Base-by-base conservation (phyloP, 2,888 invertebrate species). In the Aporophyla lueneburgensis region DNA sequence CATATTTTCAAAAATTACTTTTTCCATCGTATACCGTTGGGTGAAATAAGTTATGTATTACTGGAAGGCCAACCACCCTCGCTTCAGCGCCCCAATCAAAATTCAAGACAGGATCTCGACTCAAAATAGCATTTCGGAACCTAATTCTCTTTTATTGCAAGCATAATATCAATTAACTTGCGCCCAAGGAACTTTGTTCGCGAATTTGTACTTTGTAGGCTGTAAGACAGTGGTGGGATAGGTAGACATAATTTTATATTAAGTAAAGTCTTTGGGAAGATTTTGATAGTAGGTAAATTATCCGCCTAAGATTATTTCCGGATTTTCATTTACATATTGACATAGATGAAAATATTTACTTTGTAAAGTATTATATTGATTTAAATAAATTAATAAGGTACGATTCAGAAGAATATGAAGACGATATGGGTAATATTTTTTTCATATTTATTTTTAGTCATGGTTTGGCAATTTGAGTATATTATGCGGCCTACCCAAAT, bases 141-240 rank as follows among this genome's bases (percentile, higher is more conserved):
- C 87, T 90, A 90, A 92, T 92, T 90, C 86, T 79, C 87, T 91
- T 92, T 91, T 90, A 90, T 91, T 90, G 89, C 88, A 87, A 88
- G 88, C 83, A 88, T 86, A 86, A 89, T 87, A 83, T 87, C 89
- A 90, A 89, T 91, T 91, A 88, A 89, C 85, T 85, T 86, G 81
- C 77, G 73, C 73, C 65, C 65, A 62, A 71, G 74, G 70, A 86
- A 78, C 65, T 81, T 76, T 79, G 76, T 76, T 75, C 56, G 61
- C 58, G 62, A 83, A 81, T 80, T 81, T 80, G 75, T 76, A 73
- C 53, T 67, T 66, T 66, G 59, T 33, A 51, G 27, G 54, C 58
- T 43, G n/a, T 14, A 76, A 53, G 53, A 65, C 69, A 43, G 61
- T 63, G 46, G 33, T 63, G 27, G 65, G 78, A 68, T 86, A 67